phyloP scores from a whole-genome alignment of 2,797 vertebrate genomes.

The Betta splendens region DNA sequence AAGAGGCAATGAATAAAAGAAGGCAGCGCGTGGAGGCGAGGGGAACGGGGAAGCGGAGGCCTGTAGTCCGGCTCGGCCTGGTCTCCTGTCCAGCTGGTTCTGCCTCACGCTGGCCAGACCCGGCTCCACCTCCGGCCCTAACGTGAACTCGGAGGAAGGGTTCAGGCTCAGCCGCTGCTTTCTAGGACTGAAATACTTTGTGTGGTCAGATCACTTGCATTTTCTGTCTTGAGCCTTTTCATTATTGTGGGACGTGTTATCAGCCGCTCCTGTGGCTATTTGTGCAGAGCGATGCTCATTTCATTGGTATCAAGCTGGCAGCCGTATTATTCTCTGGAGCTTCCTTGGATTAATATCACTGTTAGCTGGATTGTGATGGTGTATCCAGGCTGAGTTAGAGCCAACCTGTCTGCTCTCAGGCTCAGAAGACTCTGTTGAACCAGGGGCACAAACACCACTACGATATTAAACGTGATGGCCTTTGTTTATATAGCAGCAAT shows the following conservation, averaged over 20 bases:
- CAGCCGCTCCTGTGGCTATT: neutral
- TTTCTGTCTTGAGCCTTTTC: slow-evolving; percentile 9
- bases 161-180: too few species aligned
- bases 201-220: slow-evolving; percentile 19
- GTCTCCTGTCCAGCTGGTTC: too few species aligned
- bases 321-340: slow-evolving; percentile 1
- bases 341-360: neutral
- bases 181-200: slow-evolving; percentile 9
- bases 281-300: neutral
- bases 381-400: neutral
- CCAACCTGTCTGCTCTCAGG: neutral
- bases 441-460: too few species aligned
- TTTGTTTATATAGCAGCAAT: too few species aligned
- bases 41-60: slow-evolving; percentile 9
- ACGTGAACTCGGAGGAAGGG: too few species aligned
- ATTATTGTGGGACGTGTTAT: slow-evolving; percentile 19
- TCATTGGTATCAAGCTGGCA: neutral
- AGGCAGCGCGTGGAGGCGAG: slow-evolving; percentile 17
- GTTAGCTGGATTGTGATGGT: neutral
- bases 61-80: neutral
- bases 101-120: slow-evolving; percentile 16
- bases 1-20: slow-evolving; percentile 48
- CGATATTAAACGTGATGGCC: too few species aligned
- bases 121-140: slow-evolving; percentile 27
- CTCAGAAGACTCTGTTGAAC: neutral